Base-by-base conservation (phyloP, 2,888 invertebrate species). In the Gandaritis pyraliata region DNA sequence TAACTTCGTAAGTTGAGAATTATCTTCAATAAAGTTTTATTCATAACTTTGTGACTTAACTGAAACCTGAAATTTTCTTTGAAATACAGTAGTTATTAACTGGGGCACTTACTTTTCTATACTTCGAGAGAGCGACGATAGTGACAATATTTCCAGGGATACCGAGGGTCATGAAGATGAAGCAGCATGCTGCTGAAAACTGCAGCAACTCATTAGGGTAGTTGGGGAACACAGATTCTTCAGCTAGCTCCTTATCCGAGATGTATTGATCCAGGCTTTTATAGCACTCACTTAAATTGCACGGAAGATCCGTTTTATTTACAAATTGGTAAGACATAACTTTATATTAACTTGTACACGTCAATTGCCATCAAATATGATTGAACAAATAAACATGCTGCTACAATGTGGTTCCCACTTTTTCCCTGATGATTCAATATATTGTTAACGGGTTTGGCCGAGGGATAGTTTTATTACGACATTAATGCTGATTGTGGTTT, bases 91-190 rank as follows among this genome's bases (percentile, higher is more conserved):
- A 43, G 16, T 16, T 3, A 43, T 16, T 7, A 10, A 41, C 13
- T 7, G 4, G 4, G 6, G 16, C 13, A 51, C 51, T 58, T 58
- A 68, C 70, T 64, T 68, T 95, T 84, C 93, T 94, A 69, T 94
- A 94, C 41, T 94, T 89, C 41, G 94, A 93, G 13, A 95, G 85
- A 0, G 95, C 95, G 12, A 94, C 83, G 62, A 95, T 94, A 58
- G 95, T 95, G 72, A 95, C 92, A 55, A 95, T 85, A 79, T 95
- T 95, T 12, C 95, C 95, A 3, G 95, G 94, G 36, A 95, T 94
- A 10, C 95, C 95, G 61, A 95, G 83, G 65, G 95, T 82, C 81
- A 95, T 94, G 81, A 95, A 95, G 16, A 94, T 81, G 1, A 53
- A 11, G 33, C 56, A 55, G 36, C 64, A 68, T 29, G 53, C 51